A percentile compares a stretch with the other conserved stretches of the same genome.
Conservation (phyloP, 2,113 vertebrate genomes). For the Erinaceus europaeus region DNA sequence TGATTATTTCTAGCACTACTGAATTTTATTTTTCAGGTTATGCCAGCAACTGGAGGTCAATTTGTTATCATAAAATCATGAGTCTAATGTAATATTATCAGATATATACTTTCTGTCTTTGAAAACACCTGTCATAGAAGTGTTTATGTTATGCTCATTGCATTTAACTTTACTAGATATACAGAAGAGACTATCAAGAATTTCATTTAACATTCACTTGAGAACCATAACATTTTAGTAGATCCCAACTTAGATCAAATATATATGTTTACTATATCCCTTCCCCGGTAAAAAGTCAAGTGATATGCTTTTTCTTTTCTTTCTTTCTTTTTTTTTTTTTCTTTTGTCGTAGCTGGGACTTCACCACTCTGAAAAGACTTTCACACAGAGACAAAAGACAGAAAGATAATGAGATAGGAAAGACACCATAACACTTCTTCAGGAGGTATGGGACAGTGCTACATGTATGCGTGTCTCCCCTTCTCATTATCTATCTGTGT, state of each 20-base stretch:
- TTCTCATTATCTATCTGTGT: no score
- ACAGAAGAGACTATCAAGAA: constrained; percentile 39
- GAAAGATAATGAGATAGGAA: no score
- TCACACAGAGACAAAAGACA: no score
- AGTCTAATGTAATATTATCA: constrained; percentile 7
- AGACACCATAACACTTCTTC: no score
- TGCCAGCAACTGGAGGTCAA: constrained; percentile 16
- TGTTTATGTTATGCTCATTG: background rate
- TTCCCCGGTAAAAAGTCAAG: constrained; percentile 9
- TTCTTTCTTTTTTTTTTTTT: no score
- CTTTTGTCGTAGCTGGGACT: no score
- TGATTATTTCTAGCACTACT: constrained; percentile 26
- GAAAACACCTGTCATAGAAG: background rate
- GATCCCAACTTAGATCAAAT: background rate
- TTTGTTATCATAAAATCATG: constrained; percentile 5
- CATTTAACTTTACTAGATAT: background rate
- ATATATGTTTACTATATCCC: background rate
- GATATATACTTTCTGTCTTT: background rate
- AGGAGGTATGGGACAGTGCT: no score
- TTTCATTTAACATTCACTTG: constrained; percentile 29
- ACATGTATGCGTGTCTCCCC: no score
- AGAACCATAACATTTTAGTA: constrained; percentile 37
- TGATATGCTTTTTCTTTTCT: background rate
- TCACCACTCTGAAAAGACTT: no score
- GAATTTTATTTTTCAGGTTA: constrained; percentile 56